Percentiles rank a stretch among this genome's conserved stretches.
Conservation (phyloP, 2,888 invertebrate genomes). For the Laothoe populi region DNA sequence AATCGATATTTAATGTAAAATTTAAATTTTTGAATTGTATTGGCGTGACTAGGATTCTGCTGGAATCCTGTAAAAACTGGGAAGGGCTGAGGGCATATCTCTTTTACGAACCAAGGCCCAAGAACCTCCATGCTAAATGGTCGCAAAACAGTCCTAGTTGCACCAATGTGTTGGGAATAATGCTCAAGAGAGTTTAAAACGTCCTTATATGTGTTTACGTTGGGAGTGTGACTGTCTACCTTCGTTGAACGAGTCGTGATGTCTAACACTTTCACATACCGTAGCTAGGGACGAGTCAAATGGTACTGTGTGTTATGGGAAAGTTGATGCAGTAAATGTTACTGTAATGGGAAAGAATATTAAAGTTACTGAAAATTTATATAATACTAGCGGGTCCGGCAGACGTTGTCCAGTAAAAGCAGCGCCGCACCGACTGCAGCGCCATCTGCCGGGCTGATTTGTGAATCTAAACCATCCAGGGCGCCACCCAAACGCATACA, state of each 20-base stretch:
- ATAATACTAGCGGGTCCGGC: no score
- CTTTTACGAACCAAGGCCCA: not conserved
- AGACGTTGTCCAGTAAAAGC: no score
- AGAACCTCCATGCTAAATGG: not conserved
- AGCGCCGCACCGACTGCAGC: no score
- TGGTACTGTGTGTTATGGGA: not conserved
- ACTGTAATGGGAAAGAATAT: not conserved
- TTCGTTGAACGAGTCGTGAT: constrained; percentile 12
- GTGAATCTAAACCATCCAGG: no score
- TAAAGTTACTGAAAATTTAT: not conserved
- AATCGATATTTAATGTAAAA: constrained; percentile 16
- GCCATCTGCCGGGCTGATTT: no score
- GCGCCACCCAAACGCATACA: no score
- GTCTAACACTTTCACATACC: constrained; percentile 8
- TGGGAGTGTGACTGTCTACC: constrained; percentile 16
- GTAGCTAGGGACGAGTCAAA: not conserved
- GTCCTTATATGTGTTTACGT: constrained; percentile 17
- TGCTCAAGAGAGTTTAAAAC: constrained; percentile 19
- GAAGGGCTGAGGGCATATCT: not conserved
- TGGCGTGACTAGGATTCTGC: constrained; percentile 4
- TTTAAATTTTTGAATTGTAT: constrained; percentile 2
- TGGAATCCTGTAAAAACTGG: not conserved
- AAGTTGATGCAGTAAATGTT: not conserved
- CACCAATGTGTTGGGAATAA: constrained; percentile 5
- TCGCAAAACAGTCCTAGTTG: not conserved